These are phyloP conservation scores for Hippopotamyrus pictus DNA, from an alignment of 2,797 vertebrate species.

Conservation along the genomic window DNA sequence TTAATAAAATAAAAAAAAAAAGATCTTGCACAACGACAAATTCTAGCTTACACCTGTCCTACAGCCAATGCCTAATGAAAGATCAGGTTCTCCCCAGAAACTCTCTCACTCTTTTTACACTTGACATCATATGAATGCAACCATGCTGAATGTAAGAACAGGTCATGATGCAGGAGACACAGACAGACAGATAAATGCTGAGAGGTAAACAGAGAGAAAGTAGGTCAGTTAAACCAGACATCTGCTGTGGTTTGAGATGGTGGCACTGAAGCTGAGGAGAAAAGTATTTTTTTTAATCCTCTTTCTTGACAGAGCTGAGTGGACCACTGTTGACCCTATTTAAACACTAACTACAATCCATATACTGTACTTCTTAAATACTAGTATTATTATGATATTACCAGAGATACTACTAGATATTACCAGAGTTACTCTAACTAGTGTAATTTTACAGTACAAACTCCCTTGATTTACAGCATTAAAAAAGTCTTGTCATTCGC, in stretches of 20 bases:
- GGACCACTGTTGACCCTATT: neutral
- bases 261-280: neutral
- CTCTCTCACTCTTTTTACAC: neutral
- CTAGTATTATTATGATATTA: neutral
- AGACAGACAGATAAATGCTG: neutral
- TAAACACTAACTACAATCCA: neutral
- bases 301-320: neutral
- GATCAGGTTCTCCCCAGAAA: neutral
- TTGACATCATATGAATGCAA: neutral
- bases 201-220: neutral
- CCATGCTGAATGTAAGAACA: neutral
- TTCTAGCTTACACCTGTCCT: neutral
- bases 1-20: neutral
- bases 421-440: neutral
- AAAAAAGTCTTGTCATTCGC: neutral
- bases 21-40: neutral
- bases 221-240: neutral
- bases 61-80: neutral
- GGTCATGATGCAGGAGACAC: neutral
- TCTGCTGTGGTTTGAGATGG: neutral
- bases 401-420: neutral
- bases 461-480: neutral
- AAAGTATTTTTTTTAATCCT: neutral
- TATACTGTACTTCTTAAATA: neutral
- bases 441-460: neutral